phyloP scores from a whole-genome alignment of 1,140 invertebrate genomes.

The Oncopeltus fasciatus region DNA sequence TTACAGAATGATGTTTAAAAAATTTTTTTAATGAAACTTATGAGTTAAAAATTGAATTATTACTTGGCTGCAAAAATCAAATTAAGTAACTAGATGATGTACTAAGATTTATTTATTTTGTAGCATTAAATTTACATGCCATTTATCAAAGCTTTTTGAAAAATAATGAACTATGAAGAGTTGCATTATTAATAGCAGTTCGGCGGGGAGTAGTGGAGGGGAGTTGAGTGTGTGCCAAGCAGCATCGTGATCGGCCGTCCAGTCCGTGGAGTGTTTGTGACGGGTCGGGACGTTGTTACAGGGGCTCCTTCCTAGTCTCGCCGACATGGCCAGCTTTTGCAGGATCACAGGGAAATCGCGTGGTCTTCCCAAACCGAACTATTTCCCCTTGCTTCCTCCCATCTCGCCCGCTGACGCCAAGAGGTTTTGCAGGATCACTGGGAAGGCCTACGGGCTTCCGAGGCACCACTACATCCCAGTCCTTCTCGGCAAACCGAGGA shows the following conservation, averaged over 20 bases:
- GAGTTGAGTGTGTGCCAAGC: not conserved
- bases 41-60: too few species aligned
- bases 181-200: not conserved
- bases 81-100: too few species aligned
- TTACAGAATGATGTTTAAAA: too few species aligned
- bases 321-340: constrained; percentile 40
- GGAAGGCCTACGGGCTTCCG: constrained; percentile 59
- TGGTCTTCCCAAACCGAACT: constrained; percentile 65
- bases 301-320: too few species aligned
- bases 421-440: constrained; percentile 63
- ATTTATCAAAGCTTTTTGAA: not conserved
- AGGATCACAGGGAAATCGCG: constrained; percentile 66
- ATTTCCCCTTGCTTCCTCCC: constrained; percentile 64
- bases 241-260: not conserved
- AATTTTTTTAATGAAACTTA: too few species aligned
- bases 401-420: constrained; percentile 67
- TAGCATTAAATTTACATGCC: too few species aligned
- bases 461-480: constrained; percentile 69
- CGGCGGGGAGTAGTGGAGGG: not conserved
- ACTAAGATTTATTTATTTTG: too few species aligned
- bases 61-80: too few species aligned
- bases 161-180: not conserved
- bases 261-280: not conserved
- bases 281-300: not conserved
- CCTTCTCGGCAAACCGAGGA: constrained; percentile 36